Percentiles rank a stretch among this genome's conserved stretches.
phyloP scores from a whole-genome alignment of 2,888 invertebrate species.

The Scaptomyza tumidula region DNA sequence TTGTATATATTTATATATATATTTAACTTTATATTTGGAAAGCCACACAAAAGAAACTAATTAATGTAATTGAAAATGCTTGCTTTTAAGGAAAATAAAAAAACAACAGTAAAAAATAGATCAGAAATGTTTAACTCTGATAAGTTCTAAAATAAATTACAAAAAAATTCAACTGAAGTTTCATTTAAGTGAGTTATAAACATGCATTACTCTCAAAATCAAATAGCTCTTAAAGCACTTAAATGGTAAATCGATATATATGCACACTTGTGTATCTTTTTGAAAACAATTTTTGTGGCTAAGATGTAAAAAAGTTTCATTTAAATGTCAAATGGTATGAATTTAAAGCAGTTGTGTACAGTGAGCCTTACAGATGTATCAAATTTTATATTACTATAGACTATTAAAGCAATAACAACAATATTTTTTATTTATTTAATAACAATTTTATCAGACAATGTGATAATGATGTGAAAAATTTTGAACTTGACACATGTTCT shows the following conservation, averaged over 20 bases:
- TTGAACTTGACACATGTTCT: too few relatives aligned
- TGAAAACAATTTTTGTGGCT: neutral
- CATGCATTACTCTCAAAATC: neutral
- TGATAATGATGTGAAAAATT: too few relatives aligned
- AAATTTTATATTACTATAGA: too few relatives aligned
- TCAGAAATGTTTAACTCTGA: neutral
- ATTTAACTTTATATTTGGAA: slow-evolving; percentile 15
- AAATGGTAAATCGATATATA: neutral
- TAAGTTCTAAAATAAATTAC: neutral
- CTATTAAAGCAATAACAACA: too few relatives aligned
- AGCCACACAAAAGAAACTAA: slow-evolving; percentile 16
- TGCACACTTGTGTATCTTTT: neutral
- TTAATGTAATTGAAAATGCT: slow-evolving; percentile 22
- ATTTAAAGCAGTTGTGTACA: neutral
- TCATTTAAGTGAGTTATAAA: neutral
- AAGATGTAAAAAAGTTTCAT: neutral
- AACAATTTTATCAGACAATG: too few relatives aligned
- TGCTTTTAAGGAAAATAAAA: neutral
- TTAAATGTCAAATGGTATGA: neutral
- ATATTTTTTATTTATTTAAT: too few relatives aligned
- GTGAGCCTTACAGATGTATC: neutral
- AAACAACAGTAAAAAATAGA: neutral
- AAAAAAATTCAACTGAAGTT: slow-evolving; percentile 1
- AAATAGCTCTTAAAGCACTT: neutral
- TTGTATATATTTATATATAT: too few relatives aligned